Conservation (phyloP, 23 tunicate genomes). For the Corella eumyota region DNA sequence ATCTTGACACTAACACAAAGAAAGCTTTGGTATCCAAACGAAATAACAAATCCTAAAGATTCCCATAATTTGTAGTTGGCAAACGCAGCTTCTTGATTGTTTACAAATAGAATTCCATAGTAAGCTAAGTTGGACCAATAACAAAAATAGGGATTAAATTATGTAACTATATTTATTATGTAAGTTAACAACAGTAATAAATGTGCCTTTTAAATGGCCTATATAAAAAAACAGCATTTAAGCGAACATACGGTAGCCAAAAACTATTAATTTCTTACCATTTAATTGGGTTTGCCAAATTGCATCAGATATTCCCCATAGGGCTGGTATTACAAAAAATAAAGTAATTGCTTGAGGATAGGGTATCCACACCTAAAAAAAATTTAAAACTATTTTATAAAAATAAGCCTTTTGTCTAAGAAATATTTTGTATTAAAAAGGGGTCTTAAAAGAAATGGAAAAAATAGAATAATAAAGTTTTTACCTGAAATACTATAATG, state of each 20-base stretch:
- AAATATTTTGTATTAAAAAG: no score
- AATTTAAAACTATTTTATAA: neutral
- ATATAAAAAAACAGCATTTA: neutral
- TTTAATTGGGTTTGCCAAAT: slow-evolving; percentile 94
- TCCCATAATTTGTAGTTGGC: slow-evolving; percentile 80
- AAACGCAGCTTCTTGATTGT: slow-evolving; percentile 70
- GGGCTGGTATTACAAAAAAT: slow-evolving; percentile 66
- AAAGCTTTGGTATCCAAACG: slow-evolving; percentile 65
- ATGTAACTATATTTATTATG: no score
- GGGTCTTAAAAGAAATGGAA: no score
- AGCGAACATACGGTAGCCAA: neutral
- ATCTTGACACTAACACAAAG: slow-evolving; percentile 42
- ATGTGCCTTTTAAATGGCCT: neutral
- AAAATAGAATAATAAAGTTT: no score
- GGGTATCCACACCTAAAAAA: slow-evolving; percentile 57
- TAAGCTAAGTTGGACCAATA: slow-evolving; percentile 32
- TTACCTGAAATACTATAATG: slow-evolving; percentile 62
- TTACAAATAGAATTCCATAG: slow-evolving; percentile 55
- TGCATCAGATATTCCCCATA: slow-evolving; percentile 89
- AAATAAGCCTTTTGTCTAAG: no score
- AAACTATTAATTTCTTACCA: slow-evolving; percentile 14
- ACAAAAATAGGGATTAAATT: no score
- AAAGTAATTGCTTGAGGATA: slow-evolving; percentile 44
- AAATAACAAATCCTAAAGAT: slow-evolving; percentile 52
- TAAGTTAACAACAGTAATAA: neutral